Evolutionary conservation across 2,888 invertebrate genomes (phyloP), one percentile per base, ranked within the genome.

Genomic region (Aquatica leii): DNA sequence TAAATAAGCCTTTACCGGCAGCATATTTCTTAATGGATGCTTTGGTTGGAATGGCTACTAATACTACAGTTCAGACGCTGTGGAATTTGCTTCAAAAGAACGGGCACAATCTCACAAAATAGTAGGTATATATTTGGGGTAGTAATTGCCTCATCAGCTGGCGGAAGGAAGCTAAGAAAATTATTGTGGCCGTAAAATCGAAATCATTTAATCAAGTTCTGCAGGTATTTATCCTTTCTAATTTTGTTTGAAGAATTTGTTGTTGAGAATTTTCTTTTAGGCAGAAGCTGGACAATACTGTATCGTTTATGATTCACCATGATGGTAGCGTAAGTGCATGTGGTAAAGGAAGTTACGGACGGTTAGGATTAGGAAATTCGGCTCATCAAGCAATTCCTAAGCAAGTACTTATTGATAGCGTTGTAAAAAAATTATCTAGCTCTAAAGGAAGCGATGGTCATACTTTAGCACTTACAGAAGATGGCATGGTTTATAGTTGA

Each of bases 281-380:
- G 79, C 86, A 37, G 88, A 88, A 77, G 87, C 88, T 17, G 88
- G 88, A 0, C 87, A 87, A 73, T 88, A 87, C 72, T 88, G 88
- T 74, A 87, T n/a, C 88, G 0, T 88, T 88, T 77, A 80, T 86
- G 1, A 84, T 88, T 9, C 85, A 86, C 70, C 80, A 79, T 65
- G 86, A 86, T 74, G 87, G 87, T 1, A 81, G 82, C 53, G 84
- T 87, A 14, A 85, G 83, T 71, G 88, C 87, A 1, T 87, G 87
- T 77, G 87, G 87, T 1, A 87, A 87, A 77, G 87, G 87, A 0
- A 87, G 86, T 71, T 88, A 87, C 75, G 88, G 88, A 0, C 81
- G 87, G 20, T 77, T 88, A n/a, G 88, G 88, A 0, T 79, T 88
- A 0, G 88, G 88, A 0, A 87, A 87, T 76, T 87, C 87, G 0